phyloP scores from a whole-genome alignment of 2,888 invertebrate species.

The Celastrina argiolus region DNA sequence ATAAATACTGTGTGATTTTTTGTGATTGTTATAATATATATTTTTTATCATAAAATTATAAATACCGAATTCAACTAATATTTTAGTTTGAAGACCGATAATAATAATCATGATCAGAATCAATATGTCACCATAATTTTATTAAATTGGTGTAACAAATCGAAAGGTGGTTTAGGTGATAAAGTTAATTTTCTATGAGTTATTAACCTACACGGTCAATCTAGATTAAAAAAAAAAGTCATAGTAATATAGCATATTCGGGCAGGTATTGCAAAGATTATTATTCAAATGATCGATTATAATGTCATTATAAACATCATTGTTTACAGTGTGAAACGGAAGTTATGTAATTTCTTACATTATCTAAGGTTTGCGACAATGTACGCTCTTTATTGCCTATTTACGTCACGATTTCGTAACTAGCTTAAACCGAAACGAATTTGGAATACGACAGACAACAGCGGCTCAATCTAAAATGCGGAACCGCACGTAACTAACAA shows the following conservation, averaged over 20 bases:
- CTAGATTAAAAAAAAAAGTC: too few relatives aligned
- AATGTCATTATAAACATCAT: conserved; percentile 11
- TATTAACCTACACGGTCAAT: too few relatives aligned
- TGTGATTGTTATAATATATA: neutral
- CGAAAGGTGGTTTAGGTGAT: neutral
- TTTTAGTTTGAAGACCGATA: neutral
- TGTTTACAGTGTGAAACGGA: neutral
- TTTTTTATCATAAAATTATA: neutral
- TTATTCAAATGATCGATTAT: neutral
- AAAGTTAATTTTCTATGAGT: neutral
- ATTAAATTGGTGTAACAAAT: neutral
- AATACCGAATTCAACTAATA: neutral
- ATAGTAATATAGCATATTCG: neutral
- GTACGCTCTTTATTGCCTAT: conserved; percentile 35
- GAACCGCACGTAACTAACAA: conserved; percentile 15
- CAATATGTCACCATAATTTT: neutral
- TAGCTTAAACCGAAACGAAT: conserved; percentile 42
- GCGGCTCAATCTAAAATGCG: conserved; percentile 22
- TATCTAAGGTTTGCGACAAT: conserved; percentile 30
- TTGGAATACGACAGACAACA: conserved; percentile 40
- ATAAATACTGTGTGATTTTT: neutral
- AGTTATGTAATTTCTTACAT: neutral
- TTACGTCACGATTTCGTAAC: conserved; percentile 49
- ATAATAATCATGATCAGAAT: neutral
- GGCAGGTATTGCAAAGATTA: neutral